Percentiles rank a stretch among this genome's conserved stretches.
phyloP scores from a whole-genome alignment of 2,113 vertebrate species.

The Tenebrosternarchus preto region DNA sequence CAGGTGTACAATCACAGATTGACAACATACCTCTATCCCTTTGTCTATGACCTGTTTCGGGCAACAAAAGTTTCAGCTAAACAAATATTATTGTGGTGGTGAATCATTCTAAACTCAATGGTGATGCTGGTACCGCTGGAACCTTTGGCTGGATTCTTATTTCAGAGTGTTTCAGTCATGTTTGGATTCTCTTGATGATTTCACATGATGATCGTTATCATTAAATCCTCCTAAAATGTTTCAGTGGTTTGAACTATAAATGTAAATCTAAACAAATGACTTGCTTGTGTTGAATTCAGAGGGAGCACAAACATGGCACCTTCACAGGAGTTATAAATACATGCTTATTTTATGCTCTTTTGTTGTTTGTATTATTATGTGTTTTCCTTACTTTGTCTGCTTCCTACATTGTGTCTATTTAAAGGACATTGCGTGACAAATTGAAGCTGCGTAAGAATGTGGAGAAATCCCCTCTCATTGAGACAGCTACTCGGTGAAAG shows the following conservation, averaged over 20 bases:
- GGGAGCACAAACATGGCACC: constrained; percentile 12
- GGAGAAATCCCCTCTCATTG: constrained; percentile 49
- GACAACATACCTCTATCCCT: no score
- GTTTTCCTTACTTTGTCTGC: neutral
- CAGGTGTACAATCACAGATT: no score
- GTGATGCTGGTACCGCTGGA: no score
- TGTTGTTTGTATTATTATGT: constrained; percentile 24
- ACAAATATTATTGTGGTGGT: no score
- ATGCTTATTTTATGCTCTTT: neutral
- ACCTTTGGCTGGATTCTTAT: no score
- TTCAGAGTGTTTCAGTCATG: no score
- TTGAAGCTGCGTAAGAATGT: constrained; percentile 3
- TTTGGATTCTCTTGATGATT: no score
- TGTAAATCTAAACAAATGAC: neutral
- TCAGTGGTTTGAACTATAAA: neutral
- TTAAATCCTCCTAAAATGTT: constrained; percentile 60
- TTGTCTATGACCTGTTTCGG: no score
- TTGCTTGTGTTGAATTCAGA: constrained; percentile 5
- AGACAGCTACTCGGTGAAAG: constrained; percentile 37
- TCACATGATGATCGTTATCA: no score
- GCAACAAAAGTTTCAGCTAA: no score
- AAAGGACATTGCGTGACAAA: constrained; percentile 46
- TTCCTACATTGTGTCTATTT: constrained; percentile 42
- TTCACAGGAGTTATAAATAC: constrained; percentile 31
- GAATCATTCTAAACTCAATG: no score